phyloP scores from a whole-genome alignment of 2,113 vertebrate genomes.

The Glaucidium brasilianum region DNA sequence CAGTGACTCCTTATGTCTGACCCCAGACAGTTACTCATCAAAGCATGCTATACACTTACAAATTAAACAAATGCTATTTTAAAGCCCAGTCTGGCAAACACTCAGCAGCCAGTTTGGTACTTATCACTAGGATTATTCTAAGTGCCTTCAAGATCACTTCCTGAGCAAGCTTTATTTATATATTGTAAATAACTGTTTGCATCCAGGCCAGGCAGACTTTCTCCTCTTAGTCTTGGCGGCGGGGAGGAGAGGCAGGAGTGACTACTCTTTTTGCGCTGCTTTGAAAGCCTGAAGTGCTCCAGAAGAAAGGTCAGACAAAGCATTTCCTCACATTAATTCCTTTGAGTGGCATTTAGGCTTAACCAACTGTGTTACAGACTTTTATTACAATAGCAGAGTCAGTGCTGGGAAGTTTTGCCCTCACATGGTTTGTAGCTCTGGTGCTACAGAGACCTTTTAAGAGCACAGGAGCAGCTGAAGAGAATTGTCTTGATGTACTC shows the following conservation, averaged over 20 bases:
- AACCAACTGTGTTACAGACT: neutral
- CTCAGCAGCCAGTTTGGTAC: neutral
- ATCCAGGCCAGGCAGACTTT: neutral
- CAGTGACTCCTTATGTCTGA: neutral
- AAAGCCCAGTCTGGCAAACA: neutral
- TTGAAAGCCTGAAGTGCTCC: neutral
- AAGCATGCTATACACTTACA: neutral
- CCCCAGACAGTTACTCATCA: neutral
- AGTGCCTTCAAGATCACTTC: neutral
- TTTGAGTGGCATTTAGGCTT: neutral
- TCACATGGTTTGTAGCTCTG: neutral
- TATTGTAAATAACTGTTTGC: neutral
- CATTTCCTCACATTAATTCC: neutral
- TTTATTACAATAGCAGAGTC: neutral
- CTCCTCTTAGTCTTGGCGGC: neutral
- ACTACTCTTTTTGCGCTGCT: neutral
- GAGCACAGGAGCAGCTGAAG: neutral
- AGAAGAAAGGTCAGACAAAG: neutral
- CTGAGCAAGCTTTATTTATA: neutral
- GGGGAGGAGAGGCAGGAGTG: neutral
- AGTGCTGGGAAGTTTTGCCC: neutral
- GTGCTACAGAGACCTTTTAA: neutral
- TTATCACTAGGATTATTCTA: neutral
- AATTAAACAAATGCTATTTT: neutral
- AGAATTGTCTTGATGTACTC: neutral